These are phyloP conservation scores for Lepidurus couesii DNA, from an alignment of 1,140 invertebrate genomes.

Conservation along the genomic window DNA sequence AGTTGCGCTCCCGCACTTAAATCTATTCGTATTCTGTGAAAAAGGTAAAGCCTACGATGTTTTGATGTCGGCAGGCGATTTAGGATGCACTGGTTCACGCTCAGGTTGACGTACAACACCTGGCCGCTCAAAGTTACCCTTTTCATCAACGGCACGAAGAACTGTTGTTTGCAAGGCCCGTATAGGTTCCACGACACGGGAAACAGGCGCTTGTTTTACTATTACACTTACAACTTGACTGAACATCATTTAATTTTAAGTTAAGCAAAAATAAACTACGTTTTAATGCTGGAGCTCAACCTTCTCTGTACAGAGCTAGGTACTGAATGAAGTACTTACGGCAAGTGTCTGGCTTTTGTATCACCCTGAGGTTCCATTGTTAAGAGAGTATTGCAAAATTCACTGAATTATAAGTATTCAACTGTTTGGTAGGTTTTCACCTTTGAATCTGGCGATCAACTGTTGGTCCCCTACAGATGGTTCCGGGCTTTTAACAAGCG, in stretches of 20 bases:
- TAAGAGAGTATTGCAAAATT: background rate
- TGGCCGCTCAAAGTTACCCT: background rate
- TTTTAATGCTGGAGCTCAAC: background rate
- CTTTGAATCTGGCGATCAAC: constrained; percentile 13
- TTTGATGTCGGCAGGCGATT: background rate
- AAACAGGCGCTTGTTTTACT: background rate
- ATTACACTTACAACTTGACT: background rate
- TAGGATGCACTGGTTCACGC: background rate
- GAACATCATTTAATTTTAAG: background rate
- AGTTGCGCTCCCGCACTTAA: background rate
- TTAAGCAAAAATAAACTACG: background rate
- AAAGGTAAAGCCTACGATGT: background rate
- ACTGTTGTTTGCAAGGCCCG: background rate
- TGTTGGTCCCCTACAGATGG: constrained; percentile 1
- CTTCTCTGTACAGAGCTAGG: background rate
- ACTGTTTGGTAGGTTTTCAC: background rate
- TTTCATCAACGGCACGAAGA: background rate
- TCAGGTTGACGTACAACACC: background rate
- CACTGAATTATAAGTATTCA: background rate
- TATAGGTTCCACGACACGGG: background rate
- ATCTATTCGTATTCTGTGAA: background rate
- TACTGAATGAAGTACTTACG: constrained; percentile 15
- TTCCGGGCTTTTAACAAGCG: constrained; percentile 11
- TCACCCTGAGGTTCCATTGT: background rate
- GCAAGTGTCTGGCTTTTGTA: constrained; percentile 12